Conservation (phyloP, 2,888 invertebrate species). For the Vanessa cardui region DNA sequence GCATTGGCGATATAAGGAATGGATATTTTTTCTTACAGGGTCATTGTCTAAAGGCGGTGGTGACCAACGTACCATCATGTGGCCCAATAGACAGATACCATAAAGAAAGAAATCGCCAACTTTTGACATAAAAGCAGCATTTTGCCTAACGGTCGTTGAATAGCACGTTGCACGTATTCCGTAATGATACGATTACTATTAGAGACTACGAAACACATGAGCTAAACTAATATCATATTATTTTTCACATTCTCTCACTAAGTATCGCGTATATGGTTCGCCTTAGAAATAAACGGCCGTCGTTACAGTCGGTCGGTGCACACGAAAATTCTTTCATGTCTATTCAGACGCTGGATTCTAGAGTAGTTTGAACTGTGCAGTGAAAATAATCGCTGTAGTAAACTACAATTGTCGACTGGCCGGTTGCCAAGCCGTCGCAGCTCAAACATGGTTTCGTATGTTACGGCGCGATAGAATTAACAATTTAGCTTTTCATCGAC, state of each 20-base stretch:
- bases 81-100: no score
- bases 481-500: slow-evolving; percentile 65
- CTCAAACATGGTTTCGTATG: slow-evolving; percentile 64
- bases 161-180: not conserved
- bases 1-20: no score
- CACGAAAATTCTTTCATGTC: slow-evolving; percentile 69
- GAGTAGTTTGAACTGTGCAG: slow-evolving; percentile 67
- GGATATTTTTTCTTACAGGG: no score
- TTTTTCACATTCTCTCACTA: slow-evolving; percentile 13
- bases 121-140: no score
- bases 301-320: slow-evolving; percentile 63
- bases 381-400: slow-evolving; percentile 72
- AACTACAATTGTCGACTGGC: slow-evolving; percentile 75
- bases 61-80: no score
- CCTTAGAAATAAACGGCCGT: slow-evolving; percentile 55
- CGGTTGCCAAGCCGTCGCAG: slow-evolving; percentile 62
- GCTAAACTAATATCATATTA: not conserved
- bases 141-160: no score
- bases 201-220: not conserved
- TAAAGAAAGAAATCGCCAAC: no score
- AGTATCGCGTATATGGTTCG: slow-evolving; percentile 9
- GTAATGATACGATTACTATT: not conserved
- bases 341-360: slow-evolving; percentile 53
- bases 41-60: no score
- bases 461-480: slow-evolving; percentile 65